Evolutionary conservation across 2,113 vertebrate genomes (phyloP), one percentile per base, ranked within the genome.

Genomic region (Perca flavescens): DNA sequence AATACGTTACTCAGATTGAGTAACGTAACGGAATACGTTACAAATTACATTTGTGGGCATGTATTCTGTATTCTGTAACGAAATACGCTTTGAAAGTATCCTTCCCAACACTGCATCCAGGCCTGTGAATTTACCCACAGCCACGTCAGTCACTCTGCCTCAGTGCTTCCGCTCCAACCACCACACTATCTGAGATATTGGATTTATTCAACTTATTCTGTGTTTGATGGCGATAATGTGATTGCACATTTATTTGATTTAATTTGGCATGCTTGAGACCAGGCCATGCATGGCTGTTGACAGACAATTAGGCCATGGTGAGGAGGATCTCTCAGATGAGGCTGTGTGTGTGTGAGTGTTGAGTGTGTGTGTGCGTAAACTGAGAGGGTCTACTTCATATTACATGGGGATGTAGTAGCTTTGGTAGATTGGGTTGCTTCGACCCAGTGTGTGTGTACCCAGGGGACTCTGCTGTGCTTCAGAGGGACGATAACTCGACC

Each of bases 221-320:
- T 49, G 60, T 89, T 88, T 86, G 74, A 85, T 86, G 79, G 67
- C 73, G 61, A 36, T 91, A 89, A 84, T 88, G 69, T 71, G 79
- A 90, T 91, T 88, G 70, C 79, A 79, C 83, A 68, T 85, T 79
- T 66, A 80, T 77, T 83, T 91, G 89, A 94, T 93, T 86, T 86
- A 88, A 93, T 86, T 90, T 88, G 65, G 53, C 60, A 10, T 65
- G 77, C 84, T 89, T 31, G 74, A 85, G 63, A 88, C 70, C 74
- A 57, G 72, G 67, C 52, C 25, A 34, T 81, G 46, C 11, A 62
- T 50, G 72, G 83, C 81, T 77, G 84, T 76, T 91, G 85, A 89
- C 82, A 85, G 82, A 88, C 68, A 81, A 79, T 91, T 46, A 82
- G 77, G 84, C 21, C 21, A 58, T 46, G 43, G 65, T 46, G 67